phyloP scores from a whole-genome alignment of 2,888 invertebrate species.

The Chaetogeoica ovagalla region DNA sequence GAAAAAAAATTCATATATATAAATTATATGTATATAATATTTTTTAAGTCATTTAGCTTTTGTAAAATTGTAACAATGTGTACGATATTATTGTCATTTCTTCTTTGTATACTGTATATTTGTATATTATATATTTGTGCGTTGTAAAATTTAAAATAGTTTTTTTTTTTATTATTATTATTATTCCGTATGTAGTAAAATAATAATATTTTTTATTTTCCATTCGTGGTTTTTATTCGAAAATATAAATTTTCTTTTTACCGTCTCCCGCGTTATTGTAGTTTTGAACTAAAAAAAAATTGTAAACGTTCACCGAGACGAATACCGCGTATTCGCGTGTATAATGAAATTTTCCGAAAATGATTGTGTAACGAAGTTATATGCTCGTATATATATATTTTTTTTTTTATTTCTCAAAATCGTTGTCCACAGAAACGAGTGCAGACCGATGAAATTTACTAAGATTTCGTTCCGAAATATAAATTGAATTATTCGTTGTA shows the following conservation, averaged over 20 bases:
- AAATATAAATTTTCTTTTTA: background rate
- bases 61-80: too few species aligned
- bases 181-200: too few species aligned
- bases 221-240: background rate
- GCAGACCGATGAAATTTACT: background rate
- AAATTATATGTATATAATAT: too few species aligned
- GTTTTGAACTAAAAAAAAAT: background rate
- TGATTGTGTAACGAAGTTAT: background rate
- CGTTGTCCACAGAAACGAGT: background rate
- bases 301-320: background rate
- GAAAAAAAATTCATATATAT: background rate
- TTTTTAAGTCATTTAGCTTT: too few species aligned
- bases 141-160: background rate
- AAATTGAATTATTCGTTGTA: too few species aligned
- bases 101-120: background rate
- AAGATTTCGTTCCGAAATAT: background rate
- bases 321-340: background rate
- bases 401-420: background rate
- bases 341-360: background rate
- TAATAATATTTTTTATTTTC: background rate
- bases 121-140: background rate
- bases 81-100: background rate
- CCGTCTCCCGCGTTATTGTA: background rate
- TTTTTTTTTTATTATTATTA: background rate
- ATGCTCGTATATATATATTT: background rate